phyloP scores from a whole-genome alignment of 1,140 invertebrate species.

The Listronotus oregonensis region DNA sequence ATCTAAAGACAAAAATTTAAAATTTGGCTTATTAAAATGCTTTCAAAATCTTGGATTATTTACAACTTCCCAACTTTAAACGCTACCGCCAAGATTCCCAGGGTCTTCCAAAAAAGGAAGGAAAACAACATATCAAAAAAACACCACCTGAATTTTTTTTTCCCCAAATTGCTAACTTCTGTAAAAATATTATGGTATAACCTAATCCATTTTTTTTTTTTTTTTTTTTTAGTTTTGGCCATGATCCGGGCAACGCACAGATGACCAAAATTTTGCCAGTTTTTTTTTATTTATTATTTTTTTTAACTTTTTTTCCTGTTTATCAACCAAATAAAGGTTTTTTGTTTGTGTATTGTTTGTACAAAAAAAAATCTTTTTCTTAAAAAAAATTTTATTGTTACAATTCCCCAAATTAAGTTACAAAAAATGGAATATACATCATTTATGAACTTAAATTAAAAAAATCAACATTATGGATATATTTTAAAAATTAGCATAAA shows the following conservation, averaged over 20 bases:
- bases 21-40: no score
- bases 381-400: slow-evolving; percentile 32
- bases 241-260: slow-evolving; percentile 49
- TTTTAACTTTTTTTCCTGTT: slow-evolving; percentile 15
- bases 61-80: no score
- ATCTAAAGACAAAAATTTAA: no score
- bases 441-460: background rate
- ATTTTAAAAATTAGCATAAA: no score
- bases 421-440: no score
- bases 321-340: slow-evolving; percentile 17
- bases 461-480: no score
- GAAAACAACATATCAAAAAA: no score
- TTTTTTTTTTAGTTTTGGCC: slow-evolving; percentile 53
- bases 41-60: no score
- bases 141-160: no score
- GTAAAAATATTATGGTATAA: slow-evolving; percentile 4
- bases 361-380: slow-evolving; percentile 28
- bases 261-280: slow-evolving; percentile 49
- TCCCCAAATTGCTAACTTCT: no score
- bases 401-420: slow-evolving; percentile 1
- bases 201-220: slow-evolving; percentile 31
- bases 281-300: slow-evolving; percentile 47
- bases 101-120: no score
- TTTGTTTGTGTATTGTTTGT: slow-evolving; percentile 24
- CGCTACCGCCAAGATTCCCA: no score